A percentile compares a stretch with the other conserved stretches of the same genome.
phyloP scores from a whole-genome alignment of 2,797 vertebrate species.

The Eulemur albifrons region DNA sequence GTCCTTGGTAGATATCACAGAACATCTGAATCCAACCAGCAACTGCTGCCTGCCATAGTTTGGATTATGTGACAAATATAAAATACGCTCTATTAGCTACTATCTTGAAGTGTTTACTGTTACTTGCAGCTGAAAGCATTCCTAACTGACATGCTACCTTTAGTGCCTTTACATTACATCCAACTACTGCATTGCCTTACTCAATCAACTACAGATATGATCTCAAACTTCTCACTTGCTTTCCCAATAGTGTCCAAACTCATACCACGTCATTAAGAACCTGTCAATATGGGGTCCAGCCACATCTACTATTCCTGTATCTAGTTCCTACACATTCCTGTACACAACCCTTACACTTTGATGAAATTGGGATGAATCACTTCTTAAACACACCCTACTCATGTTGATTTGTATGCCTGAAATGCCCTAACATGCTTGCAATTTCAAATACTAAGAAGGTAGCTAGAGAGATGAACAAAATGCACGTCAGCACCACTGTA shows the following conservation, averaged over 20 bases:
- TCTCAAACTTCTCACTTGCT: background rate
- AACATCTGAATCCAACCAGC: background rate
- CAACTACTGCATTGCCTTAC: background rate
- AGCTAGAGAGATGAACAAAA: background rate
- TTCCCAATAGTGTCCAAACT: too few relatives aligned
- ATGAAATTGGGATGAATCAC: background rate
- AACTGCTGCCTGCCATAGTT: background rate
- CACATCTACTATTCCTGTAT: background rate
- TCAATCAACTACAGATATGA: background rate
- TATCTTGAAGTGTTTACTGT: background rate
- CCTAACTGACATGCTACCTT: background rate
- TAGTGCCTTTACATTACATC: too few relatives aligned
- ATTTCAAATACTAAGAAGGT: too few relatives aligned
- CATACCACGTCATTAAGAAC: background rate
- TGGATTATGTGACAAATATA: background rate
- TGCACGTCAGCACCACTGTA: background rate
- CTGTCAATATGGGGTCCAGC: too few relatives aligned
- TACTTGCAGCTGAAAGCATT: background rate
- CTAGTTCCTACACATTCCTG: background rate
- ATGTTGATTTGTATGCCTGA: background rate
- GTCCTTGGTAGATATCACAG: fast-evolving
- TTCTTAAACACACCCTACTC: background rate
- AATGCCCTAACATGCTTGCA: background rate
- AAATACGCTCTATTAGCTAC: background rate
- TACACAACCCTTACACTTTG: background rate